Conservation (phyloP, 2,888 invertebrate genomes). For the Sarcophaga caerulescens region DNA sequence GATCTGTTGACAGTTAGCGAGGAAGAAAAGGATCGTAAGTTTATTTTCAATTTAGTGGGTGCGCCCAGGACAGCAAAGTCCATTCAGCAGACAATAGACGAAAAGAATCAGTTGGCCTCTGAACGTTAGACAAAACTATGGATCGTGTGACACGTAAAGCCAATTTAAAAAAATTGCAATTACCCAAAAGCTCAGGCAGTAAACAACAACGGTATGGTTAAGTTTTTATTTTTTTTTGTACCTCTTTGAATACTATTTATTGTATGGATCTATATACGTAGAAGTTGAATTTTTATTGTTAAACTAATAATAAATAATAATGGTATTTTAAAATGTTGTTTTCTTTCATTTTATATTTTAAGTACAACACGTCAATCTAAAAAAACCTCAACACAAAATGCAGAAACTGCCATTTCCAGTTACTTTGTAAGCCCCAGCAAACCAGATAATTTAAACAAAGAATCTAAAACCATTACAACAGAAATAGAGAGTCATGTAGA, state of each 20-base stretch:
- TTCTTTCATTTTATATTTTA: conserved; percentile 52
- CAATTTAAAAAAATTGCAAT: conserved; percentile 77
- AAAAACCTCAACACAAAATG: conserved; percentile 55
- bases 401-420: conserved; percentile 68
- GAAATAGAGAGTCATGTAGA: background rate
- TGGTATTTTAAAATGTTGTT: conserved; percentile 6
- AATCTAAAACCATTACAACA: background rate
- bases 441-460: background rate
- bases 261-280: background rate
- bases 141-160: conserved; percentile 75
- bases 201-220: conserved; percentile 43
- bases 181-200: conserved; percentile 66
- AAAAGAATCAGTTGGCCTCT: conserved; percentile 70
- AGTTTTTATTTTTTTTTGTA: background rate
- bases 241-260: background rate
- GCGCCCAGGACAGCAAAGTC: conserved; percentile 71
- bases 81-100: conserved; percentile 74
- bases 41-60: conserved; percentile 72
- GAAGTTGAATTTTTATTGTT: background rate
- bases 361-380: conserved; percentile 71
- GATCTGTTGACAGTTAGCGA: conserved; percentile 67
- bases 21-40: conserved; percentile 74
- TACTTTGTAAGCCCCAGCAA: conserved; percentile 72
- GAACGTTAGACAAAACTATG: conserved; percentile 74
- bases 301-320: conserved; percentile 45